These are phyloP conservation scores for Orthonyx spaldingii DNA, from an alignment of 2,113 vertebrate species.

Conservation along the genomic window DNA sequence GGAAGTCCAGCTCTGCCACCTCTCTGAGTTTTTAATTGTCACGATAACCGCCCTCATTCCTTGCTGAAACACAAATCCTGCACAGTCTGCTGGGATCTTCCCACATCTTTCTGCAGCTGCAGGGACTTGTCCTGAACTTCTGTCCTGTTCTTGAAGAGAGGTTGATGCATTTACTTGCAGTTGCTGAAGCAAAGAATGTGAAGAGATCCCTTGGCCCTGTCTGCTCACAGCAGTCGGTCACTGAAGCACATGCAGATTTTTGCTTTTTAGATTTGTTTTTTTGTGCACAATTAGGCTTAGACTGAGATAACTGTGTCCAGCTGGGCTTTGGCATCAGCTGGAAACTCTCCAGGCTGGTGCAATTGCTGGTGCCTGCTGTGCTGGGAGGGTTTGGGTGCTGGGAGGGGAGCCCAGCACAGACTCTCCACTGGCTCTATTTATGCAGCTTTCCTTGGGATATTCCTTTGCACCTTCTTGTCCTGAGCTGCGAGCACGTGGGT, in stretches of 20 bases:
- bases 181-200: neutral
- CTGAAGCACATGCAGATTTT: neutral
- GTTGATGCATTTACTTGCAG: neutral
- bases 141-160: neutral
- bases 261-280: neutral
- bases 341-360: neutral
- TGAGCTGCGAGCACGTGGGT: neutral
- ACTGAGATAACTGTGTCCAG: neutral
- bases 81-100: neutral
- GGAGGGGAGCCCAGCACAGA: neutral
- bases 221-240: neutral
- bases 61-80: neutral
- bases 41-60: neutral
- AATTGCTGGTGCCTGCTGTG: neutral
- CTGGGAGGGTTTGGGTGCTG: neutral
- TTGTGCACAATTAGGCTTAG: neutral
- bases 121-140: neutral
- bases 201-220: neutral
- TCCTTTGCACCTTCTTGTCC: neutral
- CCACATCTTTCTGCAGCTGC: neutral
- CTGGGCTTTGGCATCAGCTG: neutral
- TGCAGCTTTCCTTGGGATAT: neutral
- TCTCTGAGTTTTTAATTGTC: neutral
- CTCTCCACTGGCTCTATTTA: neutral
- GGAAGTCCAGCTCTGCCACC: neutral